Evolutionary conservation across 2,113 vertebrate species (phyloP).

Genomic region (Andinoacara biseriatus): DNA sequence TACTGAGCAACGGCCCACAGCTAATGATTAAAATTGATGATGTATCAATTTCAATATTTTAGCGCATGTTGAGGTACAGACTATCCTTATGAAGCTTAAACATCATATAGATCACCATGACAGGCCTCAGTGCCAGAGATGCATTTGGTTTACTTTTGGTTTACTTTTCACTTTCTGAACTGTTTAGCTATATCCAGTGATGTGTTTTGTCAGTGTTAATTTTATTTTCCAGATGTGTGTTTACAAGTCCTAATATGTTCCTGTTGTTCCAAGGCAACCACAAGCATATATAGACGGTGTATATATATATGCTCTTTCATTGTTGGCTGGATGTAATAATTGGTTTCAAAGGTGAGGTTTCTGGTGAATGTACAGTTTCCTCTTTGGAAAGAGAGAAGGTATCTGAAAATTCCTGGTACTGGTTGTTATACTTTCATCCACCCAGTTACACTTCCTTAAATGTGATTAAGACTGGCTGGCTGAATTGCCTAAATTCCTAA

Average conservation of each 20-base stretch:
- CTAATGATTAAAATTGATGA: no score
- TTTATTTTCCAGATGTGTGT: conserved; percentile 44
- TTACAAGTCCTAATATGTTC: conserved; percentile 50
- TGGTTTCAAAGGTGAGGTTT: conserved; percentile 57
- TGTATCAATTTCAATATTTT: no score
- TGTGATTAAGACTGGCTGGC: not conserved
- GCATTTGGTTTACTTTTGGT: fast-evolving
- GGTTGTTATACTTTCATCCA: conserved; percentile 2
- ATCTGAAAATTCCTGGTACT: conserved; percentile 51
- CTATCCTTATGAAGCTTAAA: not conserved
- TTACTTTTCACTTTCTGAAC: not conserved
- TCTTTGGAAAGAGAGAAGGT: no score
- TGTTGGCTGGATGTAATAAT: conserved; percentile 61
- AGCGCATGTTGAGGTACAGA: not conserved
- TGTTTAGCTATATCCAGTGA: not conserved
- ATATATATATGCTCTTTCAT: conserved; percentile 68
- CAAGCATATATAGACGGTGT: conserved; percentile 43
- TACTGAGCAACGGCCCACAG: no score
- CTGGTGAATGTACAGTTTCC: conserved; percentile 43
- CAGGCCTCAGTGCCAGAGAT: no score
- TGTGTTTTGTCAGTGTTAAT: conserved; percentile 33
- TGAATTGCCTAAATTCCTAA: no score
- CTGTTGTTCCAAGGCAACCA: conserved; percentile 66
- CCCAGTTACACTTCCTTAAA: conserved; percentile 29
- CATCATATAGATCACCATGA: not conserved